Conservation (phyloP, 2,113 vertebrate genomes). For the Balaenoptera acutorostrata region DNA sequence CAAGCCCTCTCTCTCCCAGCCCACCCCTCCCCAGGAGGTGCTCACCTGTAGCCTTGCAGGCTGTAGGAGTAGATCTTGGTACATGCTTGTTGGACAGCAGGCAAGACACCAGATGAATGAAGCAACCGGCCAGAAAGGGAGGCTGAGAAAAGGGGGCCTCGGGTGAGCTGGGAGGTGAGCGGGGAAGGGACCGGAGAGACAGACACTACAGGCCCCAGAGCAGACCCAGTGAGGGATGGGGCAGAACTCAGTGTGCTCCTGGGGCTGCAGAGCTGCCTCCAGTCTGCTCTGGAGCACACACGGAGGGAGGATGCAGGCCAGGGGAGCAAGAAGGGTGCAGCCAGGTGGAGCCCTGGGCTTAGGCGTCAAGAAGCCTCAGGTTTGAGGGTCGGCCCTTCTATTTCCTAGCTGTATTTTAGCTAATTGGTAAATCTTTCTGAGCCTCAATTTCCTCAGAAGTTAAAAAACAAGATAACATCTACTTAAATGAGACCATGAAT, state of each 20-base stretch:
- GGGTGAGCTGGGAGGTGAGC: neutral
- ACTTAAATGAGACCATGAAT: neutral
- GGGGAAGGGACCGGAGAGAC: neutral
- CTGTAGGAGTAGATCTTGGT: slow-evolving; percentile 81
- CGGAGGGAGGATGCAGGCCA: neutral
- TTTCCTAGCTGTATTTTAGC: neutral
- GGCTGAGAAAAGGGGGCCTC: slow-evolving; percentile 68
- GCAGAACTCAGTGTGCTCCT: neutral
- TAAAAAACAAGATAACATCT: neutral
- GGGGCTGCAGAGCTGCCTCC: neutral
- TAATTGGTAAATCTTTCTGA: neutral
- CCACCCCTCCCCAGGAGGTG: accelerated
- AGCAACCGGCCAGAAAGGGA: slow-evolving; percentile 79
- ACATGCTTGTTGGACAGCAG: slow-evolving; percentile 84
- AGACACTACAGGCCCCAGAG: neutral
- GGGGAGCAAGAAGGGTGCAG: neutral
- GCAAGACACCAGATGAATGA: slow-evolving; percentile 82
- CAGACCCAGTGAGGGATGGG: neutral
- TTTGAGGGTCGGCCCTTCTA: neutral
- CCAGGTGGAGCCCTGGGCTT: neutral
- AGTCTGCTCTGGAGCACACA: neutral
- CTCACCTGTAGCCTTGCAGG: slow-evolving; percentile 87
- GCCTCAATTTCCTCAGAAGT: neutral
- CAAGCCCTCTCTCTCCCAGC: accelerated
- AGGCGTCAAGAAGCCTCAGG: neutral